These are phyloP conservation scores for Noctua janthe DNA, from an alignment of 2,888 invertebrate genomes.

Conservation along the genomic window DNA sequence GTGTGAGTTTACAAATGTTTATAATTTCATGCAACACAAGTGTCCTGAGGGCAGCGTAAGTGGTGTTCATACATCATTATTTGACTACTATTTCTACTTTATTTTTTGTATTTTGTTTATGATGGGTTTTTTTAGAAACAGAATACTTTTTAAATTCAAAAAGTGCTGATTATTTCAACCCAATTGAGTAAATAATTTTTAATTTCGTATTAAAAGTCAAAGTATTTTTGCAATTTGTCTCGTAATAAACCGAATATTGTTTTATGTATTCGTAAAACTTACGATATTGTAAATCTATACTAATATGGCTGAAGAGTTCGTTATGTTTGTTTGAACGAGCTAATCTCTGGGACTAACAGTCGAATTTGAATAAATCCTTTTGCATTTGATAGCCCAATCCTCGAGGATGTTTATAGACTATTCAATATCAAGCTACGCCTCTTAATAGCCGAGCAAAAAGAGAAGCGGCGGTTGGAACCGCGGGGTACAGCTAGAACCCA, in stretches of 20 bases:
- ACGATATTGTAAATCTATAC: not conserved
- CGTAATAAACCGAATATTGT: not conserved
- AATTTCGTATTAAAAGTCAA: not conserved
- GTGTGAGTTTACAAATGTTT: slow-evolving; percentile 55
- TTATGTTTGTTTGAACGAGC: not conserved
- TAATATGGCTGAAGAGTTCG: not conserved
- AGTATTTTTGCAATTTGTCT: not conserved
- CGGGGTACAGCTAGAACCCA: not conserved
- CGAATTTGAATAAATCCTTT: not conserved
- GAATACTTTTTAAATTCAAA: not conserved
- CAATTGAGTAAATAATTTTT: no score
- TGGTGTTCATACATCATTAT: slow-evolving; percentile 62
- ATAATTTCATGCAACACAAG: slow-evolving; percentile 61
- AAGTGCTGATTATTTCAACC: not conserved
- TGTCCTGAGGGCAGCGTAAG: slow-evolving; percentile 63
- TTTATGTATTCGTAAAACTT: not conserved
- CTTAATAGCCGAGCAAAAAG: not conserved
- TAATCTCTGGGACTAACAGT: not conserved
- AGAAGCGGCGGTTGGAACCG: not conserved
- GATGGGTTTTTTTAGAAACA: slow-evolving; percentile 9
- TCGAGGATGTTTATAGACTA: not conserved
- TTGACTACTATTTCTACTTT: slow-evolving; percentile 51
- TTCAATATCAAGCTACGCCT: not conserved
- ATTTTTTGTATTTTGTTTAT: slow-evolving; percentile 31
- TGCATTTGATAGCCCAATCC: not conserved